These are phyloP conservation scores for Galaxias olidus DNA, from an alignment of 2,797 vertebrate genomes.

Conservation along the genomic window DNA sequence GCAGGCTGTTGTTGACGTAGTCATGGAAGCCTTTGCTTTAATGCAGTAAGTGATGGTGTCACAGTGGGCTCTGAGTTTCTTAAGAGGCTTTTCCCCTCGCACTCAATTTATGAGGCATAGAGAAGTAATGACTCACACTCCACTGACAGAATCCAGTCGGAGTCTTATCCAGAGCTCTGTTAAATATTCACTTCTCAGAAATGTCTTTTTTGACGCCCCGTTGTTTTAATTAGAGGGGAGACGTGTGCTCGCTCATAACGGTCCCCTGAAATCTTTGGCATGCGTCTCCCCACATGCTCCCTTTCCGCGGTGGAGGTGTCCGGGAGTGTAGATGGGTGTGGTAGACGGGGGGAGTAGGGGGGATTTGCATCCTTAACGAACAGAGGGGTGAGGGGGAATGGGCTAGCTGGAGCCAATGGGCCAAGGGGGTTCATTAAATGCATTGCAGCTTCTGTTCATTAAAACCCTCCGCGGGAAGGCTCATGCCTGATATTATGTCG, in stretches of 20 bases:
- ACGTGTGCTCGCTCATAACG: conserved; percentile 29
- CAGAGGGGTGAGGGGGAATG: conserved; percentile 15
- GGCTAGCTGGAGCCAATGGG: conserved; percentile 12
- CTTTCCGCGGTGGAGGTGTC: conserved; percentile 13
- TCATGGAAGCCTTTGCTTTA: conserved; percentile 25
- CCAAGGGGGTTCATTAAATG: conserved; percentile 29
- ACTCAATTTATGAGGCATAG: conserved; percentile 51
- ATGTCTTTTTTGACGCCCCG: conserved; percentile 1
- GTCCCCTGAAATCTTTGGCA: conserved; percentile 39
- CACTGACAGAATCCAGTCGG: conserved; percentile 26
- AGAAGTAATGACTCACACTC: conserved; percentile 49
- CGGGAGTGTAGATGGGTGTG: conserved; percentile 21
- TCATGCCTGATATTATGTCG: conserved; percentile 40
- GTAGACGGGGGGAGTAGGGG: conserved; percentile 5
- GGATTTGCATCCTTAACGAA: conserved; percentile 6
- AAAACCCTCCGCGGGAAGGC: conserved; percentile 34
- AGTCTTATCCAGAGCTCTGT: conserved; percentile 28
- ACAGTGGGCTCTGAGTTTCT: conserved; percentile 37
- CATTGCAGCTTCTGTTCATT: conserved; percentile 38
- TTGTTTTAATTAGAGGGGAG: conserved; percentile 37
- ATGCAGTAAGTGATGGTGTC: conserved; percentile 39
- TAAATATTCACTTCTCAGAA: conserved; percentile 21
- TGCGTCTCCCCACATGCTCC: conserved; percentile 21
- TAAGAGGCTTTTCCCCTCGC: conserved; percentile 40
- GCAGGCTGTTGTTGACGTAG: conserved; percentile 31